Percentiles rank a stretch among this genome's conserved stretches.
Evolutionary conservation across 2,113 vertebrate species (phyloP).

Genomic region (Bettongia penicillata): DNA sequence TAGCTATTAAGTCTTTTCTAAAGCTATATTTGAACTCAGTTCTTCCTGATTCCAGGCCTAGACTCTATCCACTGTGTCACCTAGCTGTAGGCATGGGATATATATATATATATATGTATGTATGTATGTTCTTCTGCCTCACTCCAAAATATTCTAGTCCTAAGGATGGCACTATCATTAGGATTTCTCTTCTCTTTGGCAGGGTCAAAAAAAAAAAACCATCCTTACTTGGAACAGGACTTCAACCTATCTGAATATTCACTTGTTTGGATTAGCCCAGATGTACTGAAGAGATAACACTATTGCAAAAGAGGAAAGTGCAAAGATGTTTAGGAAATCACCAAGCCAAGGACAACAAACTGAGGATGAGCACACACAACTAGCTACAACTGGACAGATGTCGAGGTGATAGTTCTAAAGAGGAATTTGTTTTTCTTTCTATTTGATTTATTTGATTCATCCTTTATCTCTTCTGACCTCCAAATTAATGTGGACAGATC

Average conservation of each 20-base stretch:
- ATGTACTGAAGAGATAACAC: constrained; percentile 34
- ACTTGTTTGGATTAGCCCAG: constrained; percentile 38
- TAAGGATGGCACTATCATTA: not conserved
- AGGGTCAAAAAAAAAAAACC: not conserved
- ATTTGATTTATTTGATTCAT: constrained; percentile 20
- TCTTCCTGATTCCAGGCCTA: not conserved
- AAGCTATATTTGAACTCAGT: not conserved
- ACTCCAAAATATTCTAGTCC: constrained; percentile 38
- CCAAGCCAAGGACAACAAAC: not conserved
- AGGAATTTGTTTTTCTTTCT: constrained; percentile 25
- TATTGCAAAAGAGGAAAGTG: not conserved
- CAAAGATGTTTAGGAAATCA: not conserved
- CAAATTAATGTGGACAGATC: not conserved
- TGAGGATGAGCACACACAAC: constrained; percentile 1
- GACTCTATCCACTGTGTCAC: not conserved
- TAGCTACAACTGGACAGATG: constrained; percentile 41
- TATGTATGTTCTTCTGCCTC: not conserved
- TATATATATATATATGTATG: not conserved
- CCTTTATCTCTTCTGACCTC: not conserved
- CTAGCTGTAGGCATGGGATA: not conserved
- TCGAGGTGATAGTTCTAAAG: constrained; percentile 16
- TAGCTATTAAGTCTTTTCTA: not conserved
- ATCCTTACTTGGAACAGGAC: not conserved
- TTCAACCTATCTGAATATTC: constrained; percentile 25
- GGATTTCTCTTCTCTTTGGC: not conserved